Percentiles rank a stretch among this genome's conserved stretches.
phyloP scores from a whole-genome alignment of 2,888 invertebrate genomes.

The Cheilosia vernalis region DNA sequence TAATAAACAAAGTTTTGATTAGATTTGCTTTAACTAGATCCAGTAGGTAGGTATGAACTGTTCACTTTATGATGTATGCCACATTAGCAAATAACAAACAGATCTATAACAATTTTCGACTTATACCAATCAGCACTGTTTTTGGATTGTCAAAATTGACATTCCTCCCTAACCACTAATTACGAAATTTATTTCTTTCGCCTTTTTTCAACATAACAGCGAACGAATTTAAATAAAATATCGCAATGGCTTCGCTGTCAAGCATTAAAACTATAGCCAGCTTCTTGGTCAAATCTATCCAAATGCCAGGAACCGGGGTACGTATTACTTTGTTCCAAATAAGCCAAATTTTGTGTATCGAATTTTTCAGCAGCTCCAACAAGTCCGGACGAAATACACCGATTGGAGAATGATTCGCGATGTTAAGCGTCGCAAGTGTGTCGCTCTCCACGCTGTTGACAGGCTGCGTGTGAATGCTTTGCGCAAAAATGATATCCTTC shows the following conservation, averaged over 20 bases:
- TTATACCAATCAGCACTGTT: slow-evolving; percentile 39
- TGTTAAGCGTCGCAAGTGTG: slow-evolving; percentile 90
- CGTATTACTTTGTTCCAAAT: slow-evolving; percentile 56
- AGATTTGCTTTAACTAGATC: no score
- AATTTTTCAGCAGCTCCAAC: slow-evolving; percentile 85
- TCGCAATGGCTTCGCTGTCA: slow-evolving; percentile 79
- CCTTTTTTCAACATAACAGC: neutral
- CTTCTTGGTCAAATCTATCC: slow-evolving; percentile 79
- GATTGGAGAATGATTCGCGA: slow-evolving; percentile 94
- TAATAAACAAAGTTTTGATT: no score
- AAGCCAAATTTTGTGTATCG: neutral
- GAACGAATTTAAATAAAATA: slow-evolving; percentile 11
- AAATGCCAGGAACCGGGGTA: slow-evolving; percentile 80
- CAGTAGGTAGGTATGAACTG: neutral
- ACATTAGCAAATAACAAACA: neutral
- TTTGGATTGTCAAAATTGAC: slow-evolving; percentile 19
- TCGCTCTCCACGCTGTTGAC: slow-evolving; percentile 89
- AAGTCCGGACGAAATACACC: slow-evolving; percentile 90
- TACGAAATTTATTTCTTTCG: slow-evolving; percentile 49
- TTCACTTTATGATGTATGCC: no score
- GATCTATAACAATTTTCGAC: neutral
- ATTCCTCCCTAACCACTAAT: slow-evolving; percentile 22
- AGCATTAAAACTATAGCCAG: slow-evolving; percentile 74
- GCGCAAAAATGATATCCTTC: slow-evolving; percentile 93
- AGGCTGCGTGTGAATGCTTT: slow-evolving; percentile 92